Base-by-base conservation (phyloP, 1,140 invertebrate genomes). In the Drosophila auraria region DNA sequence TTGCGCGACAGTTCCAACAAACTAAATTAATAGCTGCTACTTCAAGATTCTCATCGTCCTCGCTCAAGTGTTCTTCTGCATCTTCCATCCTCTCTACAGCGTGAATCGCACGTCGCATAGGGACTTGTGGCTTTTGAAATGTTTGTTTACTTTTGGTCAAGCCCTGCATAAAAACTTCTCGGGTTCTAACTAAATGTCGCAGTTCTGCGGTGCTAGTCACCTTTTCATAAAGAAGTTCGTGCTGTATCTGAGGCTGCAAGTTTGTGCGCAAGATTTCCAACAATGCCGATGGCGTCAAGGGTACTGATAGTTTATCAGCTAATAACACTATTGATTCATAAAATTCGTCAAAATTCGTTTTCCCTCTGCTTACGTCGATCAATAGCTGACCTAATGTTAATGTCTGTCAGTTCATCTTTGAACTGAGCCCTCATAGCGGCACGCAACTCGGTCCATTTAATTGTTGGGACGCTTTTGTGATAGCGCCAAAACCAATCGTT, bases 401-500 rank as follows among this genome's bases (percentile, higher is more conserved):
- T 14, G 3, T 66, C 51, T 1, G 42, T 47, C 6, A 27, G 9
- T 20, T 49, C 59, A 36, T 61, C 59, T 20, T 62, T 62, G n/a
- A 38, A 62, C 8, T 57, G 63, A 17, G 5, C 30, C 15, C 42
- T 40, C 25, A 70, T 20, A 7, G 42, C 38, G 2, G 30, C 25
- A n/a, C 56, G 50, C 17, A 68, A 51, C 0, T 59, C 33, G 3
- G 15, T 5, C 64, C 64, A 68, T 8, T 11, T 7, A 17, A 70
- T 20, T 3, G n/a, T 14, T 15, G 25, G n/a, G 0, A 70, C 58
- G 30, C 33, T 51, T 51, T 66, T 57, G 6, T 66, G 63, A 25
- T 66, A 57, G 7, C 63, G 23, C 53, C 42, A 65, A 45, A 27
- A 69, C 65, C 57, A 69, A 4, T 69, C 57, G 15, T 36, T 60